Conservation (phyloP, 2,113 vertebrate genomes). For the Alectura lathami region DNA sequence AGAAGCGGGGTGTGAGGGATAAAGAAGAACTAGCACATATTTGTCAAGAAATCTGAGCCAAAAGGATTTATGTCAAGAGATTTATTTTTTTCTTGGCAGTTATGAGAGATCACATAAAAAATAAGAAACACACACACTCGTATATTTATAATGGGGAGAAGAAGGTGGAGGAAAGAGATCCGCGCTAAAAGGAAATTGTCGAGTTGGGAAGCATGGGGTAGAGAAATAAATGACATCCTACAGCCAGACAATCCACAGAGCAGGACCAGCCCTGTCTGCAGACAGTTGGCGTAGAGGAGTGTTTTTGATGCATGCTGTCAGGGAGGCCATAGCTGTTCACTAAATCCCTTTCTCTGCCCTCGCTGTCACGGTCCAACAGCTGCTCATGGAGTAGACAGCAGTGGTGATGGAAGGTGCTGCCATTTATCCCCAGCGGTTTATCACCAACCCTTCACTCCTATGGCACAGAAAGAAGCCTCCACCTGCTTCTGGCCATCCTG, state of each 20-base stretch:
- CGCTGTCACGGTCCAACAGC: background rate
- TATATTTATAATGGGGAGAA: background rate
- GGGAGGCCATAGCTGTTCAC: background rate
- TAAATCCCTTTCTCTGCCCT: conserved; percentile 14
- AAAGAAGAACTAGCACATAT: background rate
- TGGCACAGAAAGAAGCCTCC: background rate
- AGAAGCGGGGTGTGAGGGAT: background rate
- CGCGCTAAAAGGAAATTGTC: background rate
- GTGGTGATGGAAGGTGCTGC: background rate
- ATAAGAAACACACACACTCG: background rate
- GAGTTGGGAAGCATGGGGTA: background rate
- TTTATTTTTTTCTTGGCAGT: background rate
- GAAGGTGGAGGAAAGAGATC: background rate
- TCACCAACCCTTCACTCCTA: background rate
- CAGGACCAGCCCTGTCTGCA: background rate
- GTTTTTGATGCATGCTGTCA: background rate
- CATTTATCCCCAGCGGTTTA: background rate
- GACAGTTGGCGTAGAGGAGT: rapidly evolving
- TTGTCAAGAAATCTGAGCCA: background rate
- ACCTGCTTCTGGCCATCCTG: background rate
- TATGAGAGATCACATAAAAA: background rate
- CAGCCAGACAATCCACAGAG: background rate
- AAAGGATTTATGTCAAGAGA: background rate
- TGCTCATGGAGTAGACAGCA: background rate
- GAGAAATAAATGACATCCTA: background rate